Conservation (phyloP, 1,140 invertebrate species). For the Maniola jurtina region DNA sequence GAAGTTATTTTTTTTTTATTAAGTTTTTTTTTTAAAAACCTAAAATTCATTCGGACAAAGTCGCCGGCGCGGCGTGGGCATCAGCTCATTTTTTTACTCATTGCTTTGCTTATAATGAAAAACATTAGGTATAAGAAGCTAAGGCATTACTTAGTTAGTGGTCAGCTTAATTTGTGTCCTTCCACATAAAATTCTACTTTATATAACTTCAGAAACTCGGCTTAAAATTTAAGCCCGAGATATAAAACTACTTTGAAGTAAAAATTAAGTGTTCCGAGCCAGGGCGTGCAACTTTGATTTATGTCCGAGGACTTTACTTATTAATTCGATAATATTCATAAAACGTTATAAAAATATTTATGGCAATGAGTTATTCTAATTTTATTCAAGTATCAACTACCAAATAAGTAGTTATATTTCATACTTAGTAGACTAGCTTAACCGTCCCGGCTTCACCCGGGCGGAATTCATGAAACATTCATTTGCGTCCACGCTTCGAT, state of each 20-base stretch:
- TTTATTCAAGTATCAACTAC: constrained; percentile 1
- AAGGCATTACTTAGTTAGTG: background rate
- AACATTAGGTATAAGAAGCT: too few relatives aligned
- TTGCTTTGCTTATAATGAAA: too few relatives aligned
- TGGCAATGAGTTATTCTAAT: background rate
- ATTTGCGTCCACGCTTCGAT: too few relatives aligned
- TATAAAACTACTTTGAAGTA: constrained; percentile 11
- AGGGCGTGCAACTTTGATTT: constrained; percentile 6
- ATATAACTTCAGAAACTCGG: constrained; percentile 5
- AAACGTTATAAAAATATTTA: background rate
- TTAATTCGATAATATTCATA: constrained; percentile 2
- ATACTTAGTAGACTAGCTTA: background rate
- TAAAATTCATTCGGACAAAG: too few relatives aligned
- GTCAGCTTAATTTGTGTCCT: constrained; percentile 1
- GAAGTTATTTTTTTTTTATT: too few relatives aligned
- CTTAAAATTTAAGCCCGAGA: constrained; percentile 8
- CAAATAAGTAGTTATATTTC: too few relatives aligned
- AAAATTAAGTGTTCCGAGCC: constrained; percentile 6
- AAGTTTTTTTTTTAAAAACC: too few relatives aligned
- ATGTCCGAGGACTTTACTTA: background rate
- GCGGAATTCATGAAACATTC: too few relatives aligned
- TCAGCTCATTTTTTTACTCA: too few relatives aligned
- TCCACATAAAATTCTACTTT: background rate
- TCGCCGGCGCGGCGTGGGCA: too few relatives aligned
- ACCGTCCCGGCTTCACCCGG: rapidly evolving